phyloP scores from a whole-genome alignment of 2,888 invertebrate genomes.

The Hoplodrina blanda region DNA sequence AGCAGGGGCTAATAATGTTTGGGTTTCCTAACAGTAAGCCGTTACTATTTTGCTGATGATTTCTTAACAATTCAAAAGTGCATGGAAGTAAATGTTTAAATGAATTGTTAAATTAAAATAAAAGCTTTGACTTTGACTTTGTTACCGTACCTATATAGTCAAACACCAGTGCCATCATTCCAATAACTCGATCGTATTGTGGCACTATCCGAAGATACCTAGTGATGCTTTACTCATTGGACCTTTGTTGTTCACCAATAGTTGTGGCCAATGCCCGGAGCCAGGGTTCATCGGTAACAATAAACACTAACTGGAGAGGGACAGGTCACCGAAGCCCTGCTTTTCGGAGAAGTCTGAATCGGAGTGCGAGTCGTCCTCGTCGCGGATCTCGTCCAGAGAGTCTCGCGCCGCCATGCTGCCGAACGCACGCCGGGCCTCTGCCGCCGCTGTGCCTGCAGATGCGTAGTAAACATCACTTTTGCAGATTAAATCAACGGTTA shows the following conservation, averaged over 20 bases:
- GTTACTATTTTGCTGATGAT: no score
- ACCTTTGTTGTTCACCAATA: not conserved
- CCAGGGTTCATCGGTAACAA: not conserved
- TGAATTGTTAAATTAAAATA: no score
- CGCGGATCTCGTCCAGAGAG: conserved; percentile 91
- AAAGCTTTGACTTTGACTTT: no score
- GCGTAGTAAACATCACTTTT: not conserved
- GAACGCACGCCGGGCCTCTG: conserved; percentile 87
- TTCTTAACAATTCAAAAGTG: no score
- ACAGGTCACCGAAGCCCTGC: conserved; percentile 74
- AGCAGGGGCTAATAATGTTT: no score
- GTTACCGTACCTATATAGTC: no score
- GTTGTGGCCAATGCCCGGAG: not conserved
- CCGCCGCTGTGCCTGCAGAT: conserved; percentile 62
- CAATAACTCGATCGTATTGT: not conserved
- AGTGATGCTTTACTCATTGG: not conserved
- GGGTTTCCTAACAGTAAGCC: no score
- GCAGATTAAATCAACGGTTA: not conserved
- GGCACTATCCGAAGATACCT: not conserved
- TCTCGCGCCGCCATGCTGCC: conserved; percentile 88
- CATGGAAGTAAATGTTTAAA: no score
- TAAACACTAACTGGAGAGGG: conserved; percentile 32
- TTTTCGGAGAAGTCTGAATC: conserved; percentile 82
- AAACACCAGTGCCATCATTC: no score
- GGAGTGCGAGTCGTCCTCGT: conserved; percentile 86